phyloP scores from a whole-genome alignment of 2,797 vertebrate genomes.

The Halcyon chelicuti region DNA sequence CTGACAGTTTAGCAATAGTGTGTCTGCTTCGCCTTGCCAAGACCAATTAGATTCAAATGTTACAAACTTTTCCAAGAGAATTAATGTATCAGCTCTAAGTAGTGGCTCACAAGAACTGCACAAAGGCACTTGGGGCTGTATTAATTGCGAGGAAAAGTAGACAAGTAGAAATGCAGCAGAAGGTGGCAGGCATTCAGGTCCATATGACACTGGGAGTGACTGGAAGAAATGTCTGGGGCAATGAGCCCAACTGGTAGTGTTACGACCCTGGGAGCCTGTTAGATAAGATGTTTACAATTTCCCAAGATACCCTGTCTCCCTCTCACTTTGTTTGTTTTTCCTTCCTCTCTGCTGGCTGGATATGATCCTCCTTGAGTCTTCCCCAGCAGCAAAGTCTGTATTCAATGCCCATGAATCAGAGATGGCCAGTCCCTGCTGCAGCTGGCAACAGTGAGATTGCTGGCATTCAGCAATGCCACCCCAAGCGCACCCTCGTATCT shows the following conservation, averaged over 20 bases:
- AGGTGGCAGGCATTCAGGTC: not conserved
- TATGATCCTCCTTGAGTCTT: not conserved
- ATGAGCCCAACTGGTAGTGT: not conserved
- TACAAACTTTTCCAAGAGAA: slow-evolving; percentile 2
- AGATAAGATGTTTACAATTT: not conserved
- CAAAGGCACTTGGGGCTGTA: not conserved
- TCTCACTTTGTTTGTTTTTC: not conserved
- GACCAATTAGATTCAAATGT: not conserved
- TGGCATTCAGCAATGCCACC: not conserved
- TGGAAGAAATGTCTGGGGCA: not conserved
- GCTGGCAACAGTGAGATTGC: accelerated
- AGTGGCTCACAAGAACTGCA: not conserved
- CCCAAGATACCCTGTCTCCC: not conserved
- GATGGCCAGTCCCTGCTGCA: not conserved
- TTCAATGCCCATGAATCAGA: accelerated
- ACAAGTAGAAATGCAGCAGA: not conserved
- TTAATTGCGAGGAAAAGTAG: not conserved
- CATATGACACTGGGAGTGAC: accelerated
- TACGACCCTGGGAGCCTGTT: not conserved
- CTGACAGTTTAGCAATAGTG: not conserved
- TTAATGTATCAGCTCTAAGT: not conserved
- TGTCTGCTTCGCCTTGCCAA: not conserved
- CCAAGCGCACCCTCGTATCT: not conserved
- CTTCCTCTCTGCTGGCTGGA: not conserved
- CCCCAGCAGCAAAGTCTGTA: not conserved